Percentiles rank a stretch among this genome's conserved stretches.
These are phyloP conservation scores for Callimorpha dominula DNA, from an alignment of 2,888 invertebrate species.

Conservation along the genomic window DNA sequence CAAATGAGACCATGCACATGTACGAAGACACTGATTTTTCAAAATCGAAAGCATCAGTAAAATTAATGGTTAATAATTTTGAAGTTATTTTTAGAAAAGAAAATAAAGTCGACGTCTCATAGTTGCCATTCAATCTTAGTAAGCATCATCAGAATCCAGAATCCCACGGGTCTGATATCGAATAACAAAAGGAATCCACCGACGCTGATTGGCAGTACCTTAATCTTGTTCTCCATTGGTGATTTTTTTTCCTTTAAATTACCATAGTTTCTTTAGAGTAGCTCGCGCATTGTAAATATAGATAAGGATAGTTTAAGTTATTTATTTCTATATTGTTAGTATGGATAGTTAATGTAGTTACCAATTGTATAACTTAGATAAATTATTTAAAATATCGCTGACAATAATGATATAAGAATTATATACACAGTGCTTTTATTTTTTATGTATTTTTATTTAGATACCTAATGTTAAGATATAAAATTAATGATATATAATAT, in stretches of 20 bases:
- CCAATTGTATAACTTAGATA: constrained; percentile 45
- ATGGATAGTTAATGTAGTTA: constrained; percentile 50
- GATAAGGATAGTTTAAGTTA: constrained; percentile 44
- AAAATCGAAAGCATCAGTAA: constrained; percentile 7
- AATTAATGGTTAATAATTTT: constrained; percentile 14
- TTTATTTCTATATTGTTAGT: constrained; percentile 52
- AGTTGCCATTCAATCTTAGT: constrained; percentile 55
- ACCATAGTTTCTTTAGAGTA: constrained; percentile 14
- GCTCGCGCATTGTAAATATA: constrained; percentile 56
- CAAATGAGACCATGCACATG: constrained; percentile 20
- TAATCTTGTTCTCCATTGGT: constrained; percentile 3
- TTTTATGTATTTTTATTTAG: constrained; percentile 33
- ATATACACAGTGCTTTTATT: constrained; percentile 39
- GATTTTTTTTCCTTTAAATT: neutral
- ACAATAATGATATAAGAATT: constrained; percentile 40
- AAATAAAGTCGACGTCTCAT: constrained; percentile 65
- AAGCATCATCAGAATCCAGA: constrained; percentile 35
- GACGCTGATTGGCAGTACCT: constrained; percentile 45
- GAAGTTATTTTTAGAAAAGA: constrained; percentile 37
- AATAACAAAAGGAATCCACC: constrained; percentile 43
- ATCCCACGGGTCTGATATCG: constrained; percentile 42
- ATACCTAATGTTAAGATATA: too few relatives aligned
- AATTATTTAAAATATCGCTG: constrained; percentile 38
- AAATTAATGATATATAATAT: too few relatives aligned
- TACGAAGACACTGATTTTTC: constrained; percentile 4